Evolutionary conservation across 2,888 invertebrate species (phyloP).

Genomic region (Leucozona laternaria): DNA sequence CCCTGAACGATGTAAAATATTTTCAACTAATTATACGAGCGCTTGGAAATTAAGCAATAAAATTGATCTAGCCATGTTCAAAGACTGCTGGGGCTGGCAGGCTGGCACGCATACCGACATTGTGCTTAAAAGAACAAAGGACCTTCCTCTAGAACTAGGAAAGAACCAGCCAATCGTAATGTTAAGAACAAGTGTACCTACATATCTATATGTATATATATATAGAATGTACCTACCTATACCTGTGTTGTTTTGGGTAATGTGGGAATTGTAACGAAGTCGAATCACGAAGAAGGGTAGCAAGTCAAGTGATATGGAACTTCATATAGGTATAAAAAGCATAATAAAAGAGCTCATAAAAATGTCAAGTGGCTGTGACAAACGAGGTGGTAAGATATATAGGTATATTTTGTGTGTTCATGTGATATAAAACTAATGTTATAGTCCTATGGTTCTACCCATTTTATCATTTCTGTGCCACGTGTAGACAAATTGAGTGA

Average conservation of each 20-base stretch:
- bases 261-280: constrained; percentile 38
- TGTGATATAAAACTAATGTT: neutral
- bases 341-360: constrained; percentile 44
- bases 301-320: constrained; percentile 39
- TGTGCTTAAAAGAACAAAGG: constrained; percentile 11
- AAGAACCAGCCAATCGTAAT: neutral
- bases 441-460: neutral
- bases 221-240: neutral
- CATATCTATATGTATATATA: no score
- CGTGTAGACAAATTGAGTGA: no score
- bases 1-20: constrained; percentile 42
- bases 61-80: constrained; percentile 50
- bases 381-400: constrained; percentile 18
- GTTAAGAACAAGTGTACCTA: neutral
- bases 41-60: constrained; percentile 64
- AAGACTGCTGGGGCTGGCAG: no score
- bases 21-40: constrained; percentile 42
- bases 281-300: constrained; percentile 45
- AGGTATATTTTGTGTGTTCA: neutral
- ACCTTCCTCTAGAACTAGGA: neutral
- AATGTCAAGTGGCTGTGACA: constrained; percentile 29
- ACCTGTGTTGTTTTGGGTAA: neutral
- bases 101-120: constrained; percentile 41
- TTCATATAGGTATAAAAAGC: constrained; percentile 15
- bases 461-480: neutral